Base-by-base conservation (phyloP, 2,888 invertebrate species). In the Drosophila vallismaia region DNA sequence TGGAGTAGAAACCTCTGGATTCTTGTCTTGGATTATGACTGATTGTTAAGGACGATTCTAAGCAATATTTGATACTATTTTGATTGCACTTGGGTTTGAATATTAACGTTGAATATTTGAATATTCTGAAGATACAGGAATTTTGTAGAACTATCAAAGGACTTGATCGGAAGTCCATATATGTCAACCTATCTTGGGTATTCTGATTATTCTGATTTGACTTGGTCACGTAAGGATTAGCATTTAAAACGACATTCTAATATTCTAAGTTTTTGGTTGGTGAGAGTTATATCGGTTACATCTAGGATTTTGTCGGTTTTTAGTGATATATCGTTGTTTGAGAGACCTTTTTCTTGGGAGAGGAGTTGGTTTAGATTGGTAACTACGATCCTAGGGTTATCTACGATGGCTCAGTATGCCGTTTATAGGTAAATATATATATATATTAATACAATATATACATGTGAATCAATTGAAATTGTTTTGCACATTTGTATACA, bases 271-370 rank as follows among this genome's bases (percentile, higher is more conserved):
- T 56, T n/a, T 40, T 19, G 46, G 53, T 58, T 69, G 64, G 55
- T 79, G 50, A 53, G 38, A 56, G 48, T 73, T 50, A 19, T 2
- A 19, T 29, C 62, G 63, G 60, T 70, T 71, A 55, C 57, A 63
- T 76, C 71, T 82, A 80, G 33, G 44, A 53, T 44, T 54, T 44
- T 42, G 19, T 19, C 67, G 57, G 74, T 62, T 75, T 48, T 71
- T 76, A 76, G 72, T 74, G 74, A 77, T 88, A 57, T 72, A 71
- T 83, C 82, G 82, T 83, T 83, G 82, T 88, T 88, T 74, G 88
- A 84, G 88, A 84, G 84, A 84, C 84, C 84, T 88, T 88, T 88
- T 59, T 33, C 45, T 72, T 72, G 81, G 88, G 82, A 81, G 79
- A 76, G 87, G 78, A 72, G 64, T 84, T 84, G 88, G 79, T 6